Base-by-base conservation (phyloP, 2,888 invertebrate species). In the Amiota communis region DNA sequence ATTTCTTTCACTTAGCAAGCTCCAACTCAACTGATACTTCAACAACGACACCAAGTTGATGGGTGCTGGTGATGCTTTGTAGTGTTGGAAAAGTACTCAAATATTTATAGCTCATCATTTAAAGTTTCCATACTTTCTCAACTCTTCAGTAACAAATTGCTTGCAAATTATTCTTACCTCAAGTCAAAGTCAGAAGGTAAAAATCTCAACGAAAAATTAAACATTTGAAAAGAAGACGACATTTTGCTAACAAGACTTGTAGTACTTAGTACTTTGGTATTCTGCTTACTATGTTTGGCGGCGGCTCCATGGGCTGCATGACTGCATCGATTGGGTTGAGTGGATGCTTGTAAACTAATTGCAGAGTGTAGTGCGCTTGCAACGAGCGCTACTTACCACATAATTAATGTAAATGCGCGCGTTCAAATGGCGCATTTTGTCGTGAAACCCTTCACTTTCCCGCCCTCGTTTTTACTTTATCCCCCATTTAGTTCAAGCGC, bases 301-400 rank as follows among this genome's bases (percentile, higher is more conserved):
- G 36, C 23, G 1, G 36, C 36, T 36, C 36, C 6, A 36, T 36
- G 36, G 36, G 36, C 6, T 36, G 0, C 36, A 36, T 36, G 36
- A 6, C 36, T 36, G 36, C 36, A 36, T 36, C 3, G 17, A 74
- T 53, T 53, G 53, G 53, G n/a, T 53, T 15, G 53, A 53, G 53
- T 53, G 53, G 13, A 36, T 48, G n/a, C 56, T 23, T 68, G 72
- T 63, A 51, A 67, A 67, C 56, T 61, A 12, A 71, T 71, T 56
- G 73, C 69, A 71, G 75, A 77, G 75, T 79, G 75, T 59, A 20
- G n/a, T n/a, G n/a, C 46, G 67, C 15, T n/a, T 17, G 49, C 49
- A 68, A 53, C 49, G 20, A 68, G 53, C 67, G 80, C 84, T 82
- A 81, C 81, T 84, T 84, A 84, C 79, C 81, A 78, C 80, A 79